These are phyloP conservation scores for Osmerus mordax DNA, from an alignment of 2,113 vertebrate genomes.

Conservation along the genomic window DNA sequence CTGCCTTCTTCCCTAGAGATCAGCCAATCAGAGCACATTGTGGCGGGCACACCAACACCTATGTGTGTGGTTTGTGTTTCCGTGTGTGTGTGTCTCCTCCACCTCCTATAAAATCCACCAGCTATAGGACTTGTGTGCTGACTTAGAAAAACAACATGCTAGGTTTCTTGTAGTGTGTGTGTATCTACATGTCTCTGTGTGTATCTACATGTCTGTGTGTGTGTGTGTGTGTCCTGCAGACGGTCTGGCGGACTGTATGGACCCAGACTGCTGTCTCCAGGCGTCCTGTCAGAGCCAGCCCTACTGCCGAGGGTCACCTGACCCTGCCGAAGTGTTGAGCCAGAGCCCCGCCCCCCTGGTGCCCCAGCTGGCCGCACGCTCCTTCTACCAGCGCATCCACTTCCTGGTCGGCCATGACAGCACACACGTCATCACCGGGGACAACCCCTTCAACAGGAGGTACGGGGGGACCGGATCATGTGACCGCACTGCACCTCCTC, in stretches of 20 bases:
- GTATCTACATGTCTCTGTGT: conserved; percentile 33
- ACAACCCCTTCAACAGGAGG: conserved; percentile 95
- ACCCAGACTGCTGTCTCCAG: conserved; percentile 96
- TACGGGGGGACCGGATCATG: conserved; percentile 46
- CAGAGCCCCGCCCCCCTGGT: conserved; percentile 80
- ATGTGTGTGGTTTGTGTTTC: too few species aligned
- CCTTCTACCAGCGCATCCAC: conserved; percentile 92
- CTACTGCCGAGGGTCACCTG: conserved; percentile 89
- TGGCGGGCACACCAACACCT: not conserved
- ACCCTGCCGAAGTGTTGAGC: conserved; percentile 89
- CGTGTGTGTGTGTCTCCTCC: too few species aligned
- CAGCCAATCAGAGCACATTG: not conserved
- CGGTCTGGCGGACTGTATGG: conserved; percentile 92
- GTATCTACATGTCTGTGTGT: conserved; percentile 32
- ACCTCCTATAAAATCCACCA: too few species aligned
- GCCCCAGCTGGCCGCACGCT: conserved; percentile 90
- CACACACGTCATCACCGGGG: conserved; percentile 87
- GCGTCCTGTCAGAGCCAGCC: conserved; percentile 88
- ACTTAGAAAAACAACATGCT: too few species aligned
- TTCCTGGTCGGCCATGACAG: conserved; percentile 90
- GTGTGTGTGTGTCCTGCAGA: conserved; percentile 75
- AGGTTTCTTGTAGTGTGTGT: not conserved
- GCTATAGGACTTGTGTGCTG: not conserved
- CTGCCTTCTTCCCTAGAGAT: not conserved
- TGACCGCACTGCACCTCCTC: not conserved